Conservation (phyloP, 2,888 invertebrate genomes). For the Penaeus monodon region DNA sequence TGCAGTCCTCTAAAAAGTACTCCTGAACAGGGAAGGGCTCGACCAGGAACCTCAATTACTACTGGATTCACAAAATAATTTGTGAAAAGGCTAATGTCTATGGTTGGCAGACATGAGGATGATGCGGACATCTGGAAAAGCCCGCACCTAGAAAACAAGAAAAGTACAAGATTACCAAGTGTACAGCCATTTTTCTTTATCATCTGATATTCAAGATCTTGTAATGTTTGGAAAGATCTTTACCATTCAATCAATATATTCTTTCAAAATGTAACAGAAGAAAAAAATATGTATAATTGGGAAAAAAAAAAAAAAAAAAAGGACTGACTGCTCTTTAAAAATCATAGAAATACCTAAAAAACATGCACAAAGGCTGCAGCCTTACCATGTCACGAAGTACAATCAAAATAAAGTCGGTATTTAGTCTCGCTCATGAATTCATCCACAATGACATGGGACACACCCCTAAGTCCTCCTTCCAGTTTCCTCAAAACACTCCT, state of each 20-base stretch:
- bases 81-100: conserved; percentile 92
- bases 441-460: conserved; percentile 97
- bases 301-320: background rate
- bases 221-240: no score
- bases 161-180: background rate
- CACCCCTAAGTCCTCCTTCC: conserved; percentile 92
- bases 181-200: no score
- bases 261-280: no score
- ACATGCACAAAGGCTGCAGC: background rate
- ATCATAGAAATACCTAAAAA: background rate
- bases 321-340: background rate
- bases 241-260: no score
- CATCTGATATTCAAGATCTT: no score
- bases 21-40: conserved; percentile 89
- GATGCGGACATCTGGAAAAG: conserved; percentile 90
- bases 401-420: conserved; percentile 97
- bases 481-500: conserved; percentile 91
- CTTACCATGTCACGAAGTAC: conserved; percentile 92
- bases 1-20: conserved; percentile 92
- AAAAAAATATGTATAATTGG: no score
- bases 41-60: conserved; percentile 90
- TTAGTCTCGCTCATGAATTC: conserved; percentile 92
- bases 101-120: conserved; percentile 98
- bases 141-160: conserved; percentile 71
- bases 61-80: conserved; percentile 92